These are phyloP conservation scores for Ivindomyrus marchei DNA, from an alignment of 2,113 vertebrate genomes.

Conservation along the genomic window DNA sequence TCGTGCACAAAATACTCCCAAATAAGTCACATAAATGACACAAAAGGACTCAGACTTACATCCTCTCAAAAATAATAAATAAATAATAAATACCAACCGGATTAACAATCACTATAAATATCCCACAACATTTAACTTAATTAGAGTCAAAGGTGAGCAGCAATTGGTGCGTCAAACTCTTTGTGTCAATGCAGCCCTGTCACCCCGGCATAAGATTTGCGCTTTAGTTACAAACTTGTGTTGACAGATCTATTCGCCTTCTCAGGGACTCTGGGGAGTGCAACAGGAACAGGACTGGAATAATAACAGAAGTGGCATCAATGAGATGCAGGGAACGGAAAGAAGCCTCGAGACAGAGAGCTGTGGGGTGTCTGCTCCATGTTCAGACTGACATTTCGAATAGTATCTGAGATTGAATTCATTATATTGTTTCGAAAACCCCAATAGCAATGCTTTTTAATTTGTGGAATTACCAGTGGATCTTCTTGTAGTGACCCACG, in stretches of 20 bases:
- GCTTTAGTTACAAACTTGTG: slow-evolving; percentile 14
- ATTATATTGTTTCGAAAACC: background rate
- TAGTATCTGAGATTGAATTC: background rate
- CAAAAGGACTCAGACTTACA: background rate
- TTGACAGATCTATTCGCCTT: slow-evolving; percentile 12
- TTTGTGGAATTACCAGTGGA: slow-evolving; percentile 2
- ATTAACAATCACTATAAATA: background rate
- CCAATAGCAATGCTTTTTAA: background rate
- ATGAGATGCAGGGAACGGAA: background rate
- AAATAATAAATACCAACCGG: background rate
- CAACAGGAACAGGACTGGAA: background rate
- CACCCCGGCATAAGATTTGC: background rate
- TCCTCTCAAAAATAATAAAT: slow-evolving; percentile 1
- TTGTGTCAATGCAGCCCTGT: background rate
- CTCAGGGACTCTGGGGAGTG: background rate
- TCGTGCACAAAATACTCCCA: background rate
- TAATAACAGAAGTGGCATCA: background rate
- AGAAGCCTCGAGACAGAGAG: background rate
- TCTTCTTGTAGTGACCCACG: background rate
- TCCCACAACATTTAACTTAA: background rate
- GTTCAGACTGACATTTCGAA: background rate
- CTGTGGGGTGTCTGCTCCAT: background rate
- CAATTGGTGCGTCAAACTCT: background rate
- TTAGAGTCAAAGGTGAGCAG: background rate
- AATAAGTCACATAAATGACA: background rate